Evolutionary conservation across 2,113 vertebrate species (phyloP), one percentile per base, ranked within the genome.

Genomic region (Lepisosteus osseus): DNA sequence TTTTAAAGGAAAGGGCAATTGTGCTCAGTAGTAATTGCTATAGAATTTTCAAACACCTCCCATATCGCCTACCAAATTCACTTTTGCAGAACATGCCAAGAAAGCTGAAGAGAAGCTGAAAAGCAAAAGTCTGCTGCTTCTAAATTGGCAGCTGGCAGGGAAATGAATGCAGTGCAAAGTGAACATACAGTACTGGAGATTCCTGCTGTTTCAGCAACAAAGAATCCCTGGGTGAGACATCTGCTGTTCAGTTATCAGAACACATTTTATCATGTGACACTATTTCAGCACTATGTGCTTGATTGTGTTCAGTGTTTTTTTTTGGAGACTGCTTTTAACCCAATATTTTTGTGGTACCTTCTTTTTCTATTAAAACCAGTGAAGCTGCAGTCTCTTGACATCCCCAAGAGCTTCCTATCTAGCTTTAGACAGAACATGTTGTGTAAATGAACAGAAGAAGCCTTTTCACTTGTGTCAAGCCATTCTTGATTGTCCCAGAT

Each of bases 81-180:
- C 47, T 51, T 84, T 85, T 83, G 75, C 74, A 70, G 84, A 81
- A 85, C 85, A 81, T 84, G 79, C 78, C 68, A 76, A 86, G 80
- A 82, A 81, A 86, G 81, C 71, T 80, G 79, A 78, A 70, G 74
- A 68, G 80, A 83, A 84, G 81, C 77, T 79, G 85, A 89, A 92
- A 88, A 89, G 78, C 83, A 80, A 85, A 83, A 90, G 83, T 77
- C 82, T 80, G 76, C 88, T 85, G 81, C 82, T 87, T 91, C 87
- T 87, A 88, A 94, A 93, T 93, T 94, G 92, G 94, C 95, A 97
- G 93, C 94, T 97, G 95, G 92, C 86, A 82, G 92, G 88, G 92
- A 93, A 91, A 95, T 90, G 93, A 93, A 95, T 96, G 93, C 91
- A 83, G 94, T 94, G 90, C 88, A 93, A 96, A 93, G 92, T 94